Conservation (phyloP, 2,888 invertebrate genomes). For the Tiliacea aurago region DNA sequence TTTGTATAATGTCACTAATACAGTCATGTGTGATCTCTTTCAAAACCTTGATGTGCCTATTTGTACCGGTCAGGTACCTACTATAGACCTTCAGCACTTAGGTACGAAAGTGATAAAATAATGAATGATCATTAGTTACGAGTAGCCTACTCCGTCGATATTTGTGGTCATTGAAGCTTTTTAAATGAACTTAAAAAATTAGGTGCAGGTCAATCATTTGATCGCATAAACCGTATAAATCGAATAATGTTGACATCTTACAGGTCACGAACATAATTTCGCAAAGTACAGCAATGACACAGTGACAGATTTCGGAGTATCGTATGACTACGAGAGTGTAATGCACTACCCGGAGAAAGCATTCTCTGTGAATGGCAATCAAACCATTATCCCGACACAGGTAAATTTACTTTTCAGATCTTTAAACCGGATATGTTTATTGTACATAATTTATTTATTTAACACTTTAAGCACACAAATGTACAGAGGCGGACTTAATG, state of each 20-base stretch:
- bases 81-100: neutral
- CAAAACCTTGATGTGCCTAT: neutral
- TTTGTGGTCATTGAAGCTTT: slow-evolving; percentile 12
- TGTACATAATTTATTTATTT: too few relatives aligned
- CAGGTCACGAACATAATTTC: slow-evolving; percentile 91
- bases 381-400: slow-evolving; percentile 91
- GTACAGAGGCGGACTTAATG: too few relatives aligned
- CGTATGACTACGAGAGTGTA: slow-evolving; percentile 93
- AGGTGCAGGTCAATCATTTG: slow-evolving; percentile 35
- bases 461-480: too few relatives aligned
- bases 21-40: too few relatives aligned
- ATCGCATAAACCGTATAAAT: slow-evolving; percentile 22
- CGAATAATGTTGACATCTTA: slow-evolving; percentile 45
- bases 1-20: neutral
- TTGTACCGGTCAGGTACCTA: neutral
- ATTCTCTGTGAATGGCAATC: slow-evolving; percentile 92
- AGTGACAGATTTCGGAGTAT: slow-evolving; percentile 92
- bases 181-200: slow-evolving; percentile 37
- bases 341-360: slow-evolving; percentile 93
- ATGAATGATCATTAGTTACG: neutral
- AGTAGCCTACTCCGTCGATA: neutral
- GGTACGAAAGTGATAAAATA: neutral
- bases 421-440: neutral
- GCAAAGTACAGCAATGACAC: slow-evolving; percentile 92
- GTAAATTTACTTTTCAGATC: slow-evolving; percentile 64